Evolutionary conservation across 1,140 invertebrate species (phyloP).

Genomic region (Rhopalosiphum maidis): DNA sequence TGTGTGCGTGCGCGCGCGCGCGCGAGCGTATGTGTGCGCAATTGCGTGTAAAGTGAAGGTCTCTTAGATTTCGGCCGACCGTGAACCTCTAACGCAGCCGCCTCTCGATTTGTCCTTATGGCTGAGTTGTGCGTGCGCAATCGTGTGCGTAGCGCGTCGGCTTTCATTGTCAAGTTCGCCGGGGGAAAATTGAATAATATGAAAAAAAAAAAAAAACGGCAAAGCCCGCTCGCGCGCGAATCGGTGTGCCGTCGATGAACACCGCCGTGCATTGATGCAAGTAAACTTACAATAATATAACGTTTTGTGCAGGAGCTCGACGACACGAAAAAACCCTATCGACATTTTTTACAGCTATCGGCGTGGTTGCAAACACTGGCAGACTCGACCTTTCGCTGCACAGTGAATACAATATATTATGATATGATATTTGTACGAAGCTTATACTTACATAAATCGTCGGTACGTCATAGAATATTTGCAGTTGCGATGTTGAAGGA

Average conservation of each 20-base stretch:
- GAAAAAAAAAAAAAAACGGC: background rate
- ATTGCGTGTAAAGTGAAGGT: constrained; percentile 34
- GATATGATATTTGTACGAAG: background rate
- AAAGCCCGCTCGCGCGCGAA: background rate
- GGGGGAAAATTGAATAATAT: background rate
- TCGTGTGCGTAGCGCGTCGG: background rate
- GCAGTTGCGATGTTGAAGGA: background rate
- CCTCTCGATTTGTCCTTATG: constrained; percentile 41
- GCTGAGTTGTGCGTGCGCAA: constrained; percentile 32
- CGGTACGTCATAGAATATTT: background rate
- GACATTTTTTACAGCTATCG: too few relatives aligned
- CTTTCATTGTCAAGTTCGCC: constrained; percentile 55
- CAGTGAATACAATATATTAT: too few relatives aligned
- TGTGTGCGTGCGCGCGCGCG: background rate
- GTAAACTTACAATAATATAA: too few relatives aligned
- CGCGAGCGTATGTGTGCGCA: background rate
- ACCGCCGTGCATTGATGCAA: background rate
- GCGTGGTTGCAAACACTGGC: too few relatives aligned
- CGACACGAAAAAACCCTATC: too few relatives aligned
- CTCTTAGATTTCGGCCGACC: constrained; percentile 46
- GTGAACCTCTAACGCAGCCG: constrained; percentile 14
- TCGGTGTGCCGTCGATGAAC: background rate
- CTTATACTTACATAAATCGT: background rate
- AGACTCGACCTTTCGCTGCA: too few relatives aligned
- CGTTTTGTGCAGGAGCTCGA: too few relatives aligned